These are phyloP conservation scores for Geococcyx californianus DNA, from an alignment of 2,113 vertebrate genomes.

Conservation along the genomic window DNA sequence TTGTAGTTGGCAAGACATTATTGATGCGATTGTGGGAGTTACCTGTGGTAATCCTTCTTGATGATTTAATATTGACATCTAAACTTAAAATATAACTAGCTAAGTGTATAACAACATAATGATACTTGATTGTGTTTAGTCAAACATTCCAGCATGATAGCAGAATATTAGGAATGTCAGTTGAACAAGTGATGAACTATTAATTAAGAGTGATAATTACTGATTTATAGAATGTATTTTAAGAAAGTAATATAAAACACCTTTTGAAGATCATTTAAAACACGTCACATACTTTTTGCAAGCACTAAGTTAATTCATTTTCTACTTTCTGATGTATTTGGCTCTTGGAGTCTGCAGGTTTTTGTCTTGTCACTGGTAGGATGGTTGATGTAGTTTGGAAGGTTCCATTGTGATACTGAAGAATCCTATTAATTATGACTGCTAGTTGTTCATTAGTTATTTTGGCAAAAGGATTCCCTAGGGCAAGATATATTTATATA, in stretches of 20 bases:
- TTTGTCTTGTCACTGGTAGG: background rate
- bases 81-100: conserved; percentile 36
- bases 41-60: conserved; percentile 60
- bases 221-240: background rate
- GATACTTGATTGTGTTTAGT: background rate
- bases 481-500: conserved; percentile 54
- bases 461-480: conserved; percentile 49
- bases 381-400: background rate
- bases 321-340: background rate
- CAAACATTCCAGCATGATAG: background rate
- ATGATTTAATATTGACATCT: conserved; percentile 72
- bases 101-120: background rate
- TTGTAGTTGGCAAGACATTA: conserved; percentile 43
- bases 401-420: conserved; percentile 36
- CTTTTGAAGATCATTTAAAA: background rate
- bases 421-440: conserved; percentile 64
- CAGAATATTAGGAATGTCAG: background rate
- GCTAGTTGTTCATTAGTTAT: conserved; percentile 65
- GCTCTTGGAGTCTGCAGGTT: conserved; percentile 4
- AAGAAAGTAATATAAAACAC: background rate
- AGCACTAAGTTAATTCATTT: conserved; percentile 24
- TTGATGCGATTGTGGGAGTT: conserved; percentile 55
- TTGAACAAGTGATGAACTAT: background rate
- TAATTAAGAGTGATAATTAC: conserved; percentile 1
- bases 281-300: background rate